Conservation (phyloP, 23 tunicate genomes). For the Aplidium turbinatum region DNA sequence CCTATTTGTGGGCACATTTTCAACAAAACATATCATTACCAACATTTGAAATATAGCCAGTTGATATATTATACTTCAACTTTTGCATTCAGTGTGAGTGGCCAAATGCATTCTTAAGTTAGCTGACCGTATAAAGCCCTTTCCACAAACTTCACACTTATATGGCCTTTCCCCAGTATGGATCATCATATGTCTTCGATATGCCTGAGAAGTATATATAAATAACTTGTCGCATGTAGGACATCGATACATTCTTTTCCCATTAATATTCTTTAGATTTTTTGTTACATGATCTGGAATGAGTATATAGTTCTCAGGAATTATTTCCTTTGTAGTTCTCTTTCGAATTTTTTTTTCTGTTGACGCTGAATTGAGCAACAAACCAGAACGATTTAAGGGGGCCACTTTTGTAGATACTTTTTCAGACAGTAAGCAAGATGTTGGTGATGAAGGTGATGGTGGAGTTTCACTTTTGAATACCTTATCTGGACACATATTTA, state of each 20-base stretch:
- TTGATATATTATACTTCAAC: no score
- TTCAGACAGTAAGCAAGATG: neutral
- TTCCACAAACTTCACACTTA: slow-evolving; percentile 24
- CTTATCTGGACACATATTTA: neutral
- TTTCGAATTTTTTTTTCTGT: neutral
- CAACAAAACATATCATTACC: no score
- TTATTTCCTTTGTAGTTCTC: neutral
- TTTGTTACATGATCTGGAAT: no score
- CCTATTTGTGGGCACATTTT: no score
- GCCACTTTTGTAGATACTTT: neutral
- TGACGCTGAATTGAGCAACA: neutral
- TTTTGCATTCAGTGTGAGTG: slow-evolving; percentile 18
- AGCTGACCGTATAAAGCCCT: slow-evolving; percentile 21
- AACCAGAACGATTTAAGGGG: neutral
- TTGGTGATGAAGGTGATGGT: neutral
- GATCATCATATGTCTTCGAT: slow-evolving; percentile 30
- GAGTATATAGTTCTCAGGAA: no score
- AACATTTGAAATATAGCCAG: no score
- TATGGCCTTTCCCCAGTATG: slow-evolving; percentile 27
- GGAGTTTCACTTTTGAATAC: neutral
- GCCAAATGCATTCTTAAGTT: slow-evolving; percentile 24
- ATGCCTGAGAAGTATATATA: slow-evolving; percentile 30
- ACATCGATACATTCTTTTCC: slow-evolving; percentile 18
- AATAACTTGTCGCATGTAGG: slow-evolving; percentile 1
- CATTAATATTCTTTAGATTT: slow-evolving; percentile 20